phyloP scores from a whole-genome alignment of 1,140 invertebrate species.

The Diorhabda sublineata region DNA sequence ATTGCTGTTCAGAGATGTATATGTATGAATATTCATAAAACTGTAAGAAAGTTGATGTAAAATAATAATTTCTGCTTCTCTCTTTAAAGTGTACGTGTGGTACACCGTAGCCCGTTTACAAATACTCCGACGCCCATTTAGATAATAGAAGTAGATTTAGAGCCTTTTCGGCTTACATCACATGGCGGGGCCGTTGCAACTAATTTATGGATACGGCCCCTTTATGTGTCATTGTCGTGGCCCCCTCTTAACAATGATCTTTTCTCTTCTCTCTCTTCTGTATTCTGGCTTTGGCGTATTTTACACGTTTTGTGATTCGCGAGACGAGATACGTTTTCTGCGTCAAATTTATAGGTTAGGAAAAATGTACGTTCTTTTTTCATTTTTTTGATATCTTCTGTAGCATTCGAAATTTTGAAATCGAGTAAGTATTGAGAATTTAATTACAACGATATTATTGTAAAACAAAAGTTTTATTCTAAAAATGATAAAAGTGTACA shows the following conservation, averaged over 20 bases:
- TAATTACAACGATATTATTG: too few relatives aligned
- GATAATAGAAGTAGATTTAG: slow-evolving; percentile 45
- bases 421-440: too few relatives aligned
- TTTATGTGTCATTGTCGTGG: slow-evolving; percentile 11
- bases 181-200: slow-evolving; percentile 35
- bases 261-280: slow-evolving; percentile 8
- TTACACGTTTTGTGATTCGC: slow-evolving; percentile 11
- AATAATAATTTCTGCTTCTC: background rate
- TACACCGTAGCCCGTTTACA: slow-evolving; percentile 33
- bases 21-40: too few relatives aligned
- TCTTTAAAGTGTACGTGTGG: background rate
- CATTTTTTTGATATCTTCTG: background rate
- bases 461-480: too few relatives aligned
- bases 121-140: slow-evolving; percentile 44
- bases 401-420: too few relatives aligned
- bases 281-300: background rate
- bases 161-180: slow-evolving; percentile 43
- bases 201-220: slow-evolving; percentile 42
- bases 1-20: background rate
- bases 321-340: background rate
- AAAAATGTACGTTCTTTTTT: background rate
- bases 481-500: too few relatives aligned
- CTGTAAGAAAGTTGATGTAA: background rate
- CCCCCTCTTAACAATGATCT: slow-evolving; percentile 14
- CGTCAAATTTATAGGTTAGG: background rate